Conservation (phyloP, 1,140 invertebrate genomes). For the Drosophila serrata region DNA sequence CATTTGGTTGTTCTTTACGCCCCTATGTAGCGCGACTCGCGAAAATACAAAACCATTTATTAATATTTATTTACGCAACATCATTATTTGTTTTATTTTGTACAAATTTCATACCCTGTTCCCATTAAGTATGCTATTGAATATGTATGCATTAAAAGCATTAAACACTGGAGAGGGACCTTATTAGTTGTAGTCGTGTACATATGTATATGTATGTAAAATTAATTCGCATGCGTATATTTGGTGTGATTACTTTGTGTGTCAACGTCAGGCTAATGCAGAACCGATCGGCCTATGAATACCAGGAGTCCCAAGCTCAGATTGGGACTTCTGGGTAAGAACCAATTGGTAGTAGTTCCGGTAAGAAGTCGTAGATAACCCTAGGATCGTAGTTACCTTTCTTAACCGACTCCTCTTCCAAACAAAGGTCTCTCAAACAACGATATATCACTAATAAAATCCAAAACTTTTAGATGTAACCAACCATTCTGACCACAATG, state of each 20-base stretch:
- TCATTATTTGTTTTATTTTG: conserved; percentile 50
- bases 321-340: neutral
- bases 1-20: conserved; percentile 22
- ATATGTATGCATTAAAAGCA: conserved; percentile 27
- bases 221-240: conserved; percentile 53
- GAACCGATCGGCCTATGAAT: neutral
- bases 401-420: conserved; percentile 73
- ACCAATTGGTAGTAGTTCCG: conserved; percentile 1
- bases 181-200: conserved; percentile 76
- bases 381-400: conserved; percentile 47
- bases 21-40: conserved; percentile 24
- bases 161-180: conserved; percentile 79
- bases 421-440: conserved; percentile 78
- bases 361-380: conserved; percentile 39
- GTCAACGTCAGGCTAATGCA: neutral
- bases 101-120: conserved; percentile 29
- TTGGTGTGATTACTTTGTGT: conserved; percentile 20
- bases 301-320: neutral
- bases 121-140: conserved; percentile 24
- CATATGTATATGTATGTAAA: conserved; percentile 32
- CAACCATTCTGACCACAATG: conserved; percentile 36
- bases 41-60: conserved; percentile 47
- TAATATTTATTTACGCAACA: conserved; percentile 51
- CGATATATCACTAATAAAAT: conserved; percentile 63
- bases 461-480: conserved; percentile 38